phyloP scores from a whole-genome alignment of 2,888 invertebrate species.

The Drosophila neonasuta region DNA sequence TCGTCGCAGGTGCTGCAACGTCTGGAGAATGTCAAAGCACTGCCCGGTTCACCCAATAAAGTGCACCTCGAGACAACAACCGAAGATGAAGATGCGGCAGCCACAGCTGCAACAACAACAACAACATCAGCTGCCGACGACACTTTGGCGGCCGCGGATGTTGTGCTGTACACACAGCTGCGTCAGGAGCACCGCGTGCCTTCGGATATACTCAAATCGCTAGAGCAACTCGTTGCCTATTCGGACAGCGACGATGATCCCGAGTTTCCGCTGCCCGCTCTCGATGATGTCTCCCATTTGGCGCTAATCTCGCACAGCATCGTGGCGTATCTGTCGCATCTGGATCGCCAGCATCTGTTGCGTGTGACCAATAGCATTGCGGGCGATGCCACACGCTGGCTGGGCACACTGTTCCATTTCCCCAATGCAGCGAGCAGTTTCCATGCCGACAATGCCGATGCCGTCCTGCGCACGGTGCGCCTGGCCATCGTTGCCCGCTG shows the following conservation, averaged over 20 bases:
- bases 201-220: conserved; percentile 83
- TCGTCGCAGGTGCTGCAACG: conserved; percentile 88
- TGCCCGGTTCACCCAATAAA: conserved; percentile 53
- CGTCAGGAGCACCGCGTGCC: conserved; percentile 84
- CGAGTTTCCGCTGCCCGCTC: conserved; percentile 84
- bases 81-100: background rate
- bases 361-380: conserved; percentile 91
- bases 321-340: conserved; percentile 91
- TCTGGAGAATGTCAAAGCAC: conserved; percentile 84
- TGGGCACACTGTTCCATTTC: conserved; percentile 93
- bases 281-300: conserved; percentile 85
- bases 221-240: conserved; percentile 86
- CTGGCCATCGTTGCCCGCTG: conserved; percentile 81
- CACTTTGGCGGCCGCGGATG: conserved; percentile 21
- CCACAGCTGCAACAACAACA: background rate
- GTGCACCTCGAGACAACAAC: conserved; percentile 18
- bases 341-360: conserved; percentile 90
- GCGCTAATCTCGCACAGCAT: conserved; percentile 94
- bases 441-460: conserved; percentile 94
- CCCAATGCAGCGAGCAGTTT: conserved; percentile 92
- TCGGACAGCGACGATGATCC: conserved; percentile 85
- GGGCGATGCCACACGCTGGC: conserved; percentile 93
- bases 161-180: conserved; percentile 73
- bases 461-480: conserved; percentile 87
- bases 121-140: background rate